These are phyloP conservation scores for Achroia grisella DNA, from an alignment of 1,140 invertebrate species.

Conservation along the genomic window DNA sequence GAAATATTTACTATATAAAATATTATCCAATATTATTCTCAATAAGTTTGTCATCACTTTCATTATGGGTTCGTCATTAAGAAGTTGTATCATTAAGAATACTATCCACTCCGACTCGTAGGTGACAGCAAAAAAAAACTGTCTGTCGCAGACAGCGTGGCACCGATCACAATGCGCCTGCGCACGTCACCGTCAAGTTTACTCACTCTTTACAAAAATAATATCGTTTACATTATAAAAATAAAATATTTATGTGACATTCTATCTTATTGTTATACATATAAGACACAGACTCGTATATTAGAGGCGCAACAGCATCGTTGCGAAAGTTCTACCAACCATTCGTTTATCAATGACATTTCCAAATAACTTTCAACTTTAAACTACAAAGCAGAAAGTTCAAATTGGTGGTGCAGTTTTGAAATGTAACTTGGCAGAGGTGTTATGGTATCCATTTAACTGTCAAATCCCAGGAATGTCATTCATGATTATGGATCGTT, in stretches of 20 bases:
- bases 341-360: no score
- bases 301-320: neutral
- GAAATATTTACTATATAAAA: no score
- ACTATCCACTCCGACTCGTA: slow-evolving; percentile 33
- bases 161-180: slow-evolving; percentile 36
- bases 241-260: neutral
- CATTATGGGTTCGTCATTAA: slow-evolving; percentile 9
- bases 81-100: slow-evolving; percentile 37
- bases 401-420: neutral
- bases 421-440: slow-evolving; percentile 13
- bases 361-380: neutral
- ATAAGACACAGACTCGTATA: neutral
- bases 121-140: slow-evolving; percentile 26
- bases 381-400: neutral
- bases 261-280: neutral
- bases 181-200: slow-evolving; percentile 19
- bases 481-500: slow-evolving; percentile 56
- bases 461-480: slow-evolving; percentile 56
- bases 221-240: slow-evolving; percentile 1
- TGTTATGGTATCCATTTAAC: slow-evolving; percentile 53
- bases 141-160: slow-evolving; percentile 52
- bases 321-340: neutral
- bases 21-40: no score
- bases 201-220: slow-evolving; percentile 33
- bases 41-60: slow-evolving; percentile 5